Percentiles rank a stretch among this genome's conserved stretches.
Conservation (phyloP, 2,888 invertebrate genomes). For the Melolontha melolontha region DNA sequence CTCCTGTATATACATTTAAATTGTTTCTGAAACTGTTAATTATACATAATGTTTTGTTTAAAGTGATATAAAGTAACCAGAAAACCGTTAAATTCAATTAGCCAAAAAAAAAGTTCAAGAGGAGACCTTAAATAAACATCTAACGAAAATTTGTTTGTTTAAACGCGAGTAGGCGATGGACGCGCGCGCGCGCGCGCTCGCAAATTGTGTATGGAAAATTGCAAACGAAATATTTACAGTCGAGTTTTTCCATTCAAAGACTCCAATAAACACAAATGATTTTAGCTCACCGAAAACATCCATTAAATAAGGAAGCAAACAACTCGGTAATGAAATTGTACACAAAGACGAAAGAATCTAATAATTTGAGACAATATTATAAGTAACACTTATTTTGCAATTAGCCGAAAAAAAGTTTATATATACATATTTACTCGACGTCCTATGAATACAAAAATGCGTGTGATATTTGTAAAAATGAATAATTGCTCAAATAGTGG, state of each 20-base stretch:
- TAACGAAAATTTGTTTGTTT: conserved; percentile 33
- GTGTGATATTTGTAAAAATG: conserved; percentile 11
- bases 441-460: not conserved
- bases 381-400: conserved; percentile 33
- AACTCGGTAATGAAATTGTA: conserved; percentile 27
- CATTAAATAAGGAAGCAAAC: conserved; percentile 33
- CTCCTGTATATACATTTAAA: no score
- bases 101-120: conserved; percentile 5
- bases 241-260: conserved; percentile 20
- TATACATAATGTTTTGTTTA: no score
- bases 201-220: conserved; percentile 7
- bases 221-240: conserved; percentile 26
- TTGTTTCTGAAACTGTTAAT: no score
- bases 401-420: conserved; percentile 18
- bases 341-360: conserved; percentile 30
- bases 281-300: conserved; percentile 23
- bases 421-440: not conserved
- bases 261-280: conserved; percentile 18
- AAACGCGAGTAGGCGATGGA: conserved; percentile 7
- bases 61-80: no score
- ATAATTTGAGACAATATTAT: conserved; percentile 32
- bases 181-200: not conserved
- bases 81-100: conserved; percentile 31
- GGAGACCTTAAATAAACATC: conserved; percentile 21
- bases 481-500: conserved; percentile 18